A percentile compares a stretch with the other conserved stretches of the same genome.
These are phyloP conservation scores for Beris chalybata DNA, from an alignment of 2,888 invertebrate species.

Conservation along the genomic window DNA sequence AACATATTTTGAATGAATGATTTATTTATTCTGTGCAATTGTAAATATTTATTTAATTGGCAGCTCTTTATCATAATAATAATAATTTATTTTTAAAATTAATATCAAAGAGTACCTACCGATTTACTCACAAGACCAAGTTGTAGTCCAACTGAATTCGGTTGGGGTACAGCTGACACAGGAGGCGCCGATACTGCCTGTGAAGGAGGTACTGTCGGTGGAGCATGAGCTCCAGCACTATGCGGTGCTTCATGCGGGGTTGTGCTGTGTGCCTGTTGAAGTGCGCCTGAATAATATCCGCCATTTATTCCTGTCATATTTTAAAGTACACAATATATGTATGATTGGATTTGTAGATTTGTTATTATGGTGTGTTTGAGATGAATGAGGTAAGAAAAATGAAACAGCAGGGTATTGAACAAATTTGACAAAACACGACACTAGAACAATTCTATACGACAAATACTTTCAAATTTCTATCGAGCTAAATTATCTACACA, in stretches of 20 bases:
- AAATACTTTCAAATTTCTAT: no score
- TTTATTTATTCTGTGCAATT: no score
- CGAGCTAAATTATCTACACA: no score
- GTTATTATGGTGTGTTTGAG: constrained; percentile 14
- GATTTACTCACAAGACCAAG: constrained; percentile 60
- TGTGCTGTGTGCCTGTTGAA: constrained; percentile 88
- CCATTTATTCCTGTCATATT: constrained; percentile 67
- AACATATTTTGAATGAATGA: no score
- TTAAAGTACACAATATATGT: constrained; percentile 48
- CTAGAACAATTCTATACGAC: no score
- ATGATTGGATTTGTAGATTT: constrained; percentile 40
- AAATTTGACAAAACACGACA: no score
- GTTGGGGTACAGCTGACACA: constrained; percentile 53
- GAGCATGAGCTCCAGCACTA: constrained; percentile 52
- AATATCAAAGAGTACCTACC: constrained; percentile 50
- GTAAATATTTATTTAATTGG: no score
- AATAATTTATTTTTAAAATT: no score
- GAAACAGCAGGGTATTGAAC: no score
- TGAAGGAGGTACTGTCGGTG: constrained; percentile 55
- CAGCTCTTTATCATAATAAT: no score
- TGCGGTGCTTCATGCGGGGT: constrained; percentile 76
- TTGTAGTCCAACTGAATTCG: constrained; percentile 56
- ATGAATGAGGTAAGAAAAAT: background rate
- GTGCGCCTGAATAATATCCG: constrained; percentile 71
- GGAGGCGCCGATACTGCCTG: constrained; percentile 59